These are phyloP conservation scores for Omphaloscelis lunosa DNA, from an alignment of 2,888 invertebrate genomes.

Conservation along the genomic window DNA sequence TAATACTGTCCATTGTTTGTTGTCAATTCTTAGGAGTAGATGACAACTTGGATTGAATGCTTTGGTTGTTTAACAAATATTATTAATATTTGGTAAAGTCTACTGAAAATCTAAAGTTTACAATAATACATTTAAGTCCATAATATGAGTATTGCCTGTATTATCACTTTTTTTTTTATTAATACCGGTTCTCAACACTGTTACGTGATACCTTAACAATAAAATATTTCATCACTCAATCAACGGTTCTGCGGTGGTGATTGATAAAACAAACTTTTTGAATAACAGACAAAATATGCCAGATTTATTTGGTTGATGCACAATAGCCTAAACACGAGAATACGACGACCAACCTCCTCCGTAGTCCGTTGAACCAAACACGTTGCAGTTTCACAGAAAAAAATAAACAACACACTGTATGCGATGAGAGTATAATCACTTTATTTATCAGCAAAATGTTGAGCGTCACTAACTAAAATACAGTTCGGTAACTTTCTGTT, in stretches of 20 bases:
- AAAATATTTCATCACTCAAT: neutral
- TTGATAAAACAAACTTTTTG: conserved; percentile 31
- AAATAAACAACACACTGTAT: conserved; percentile 85
- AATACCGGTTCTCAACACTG: neutral
- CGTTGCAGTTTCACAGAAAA: conserved; percentile 88
- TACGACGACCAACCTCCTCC: conserved; percentile 88
- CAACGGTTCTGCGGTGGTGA: neutral
- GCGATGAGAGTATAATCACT: conserved; percentile 76
- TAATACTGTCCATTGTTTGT: neutral
- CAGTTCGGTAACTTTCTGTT: conserved; percentile 69
- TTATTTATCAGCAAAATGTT: conserved; percentile 71
- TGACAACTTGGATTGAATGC: neutral
- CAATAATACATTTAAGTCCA: neutral
- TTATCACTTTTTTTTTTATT: neutral
- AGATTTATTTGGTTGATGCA: conserved; percentile 83
- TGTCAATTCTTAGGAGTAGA: neutral
- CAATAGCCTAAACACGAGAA: conserved; percentile 84
- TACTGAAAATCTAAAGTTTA: neutral
- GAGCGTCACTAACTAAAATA: conserved; percentile 68
- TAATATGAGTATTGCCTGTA: conserved; percentile 27
- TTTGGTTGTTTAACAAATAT: neutral
- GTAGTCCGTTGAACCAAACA: conserved; percentile 91
- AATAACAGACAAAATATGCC: conserved; percentile 74
- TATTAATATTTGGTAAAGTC: neutral
- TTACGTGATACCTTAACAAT: neutral